Evolutionary conservation across 2,113 vertebrate genomes (phyloP), one percentile per base, ranked within the genome.

Genomic region (Theristicus caerulescens): DNA sequence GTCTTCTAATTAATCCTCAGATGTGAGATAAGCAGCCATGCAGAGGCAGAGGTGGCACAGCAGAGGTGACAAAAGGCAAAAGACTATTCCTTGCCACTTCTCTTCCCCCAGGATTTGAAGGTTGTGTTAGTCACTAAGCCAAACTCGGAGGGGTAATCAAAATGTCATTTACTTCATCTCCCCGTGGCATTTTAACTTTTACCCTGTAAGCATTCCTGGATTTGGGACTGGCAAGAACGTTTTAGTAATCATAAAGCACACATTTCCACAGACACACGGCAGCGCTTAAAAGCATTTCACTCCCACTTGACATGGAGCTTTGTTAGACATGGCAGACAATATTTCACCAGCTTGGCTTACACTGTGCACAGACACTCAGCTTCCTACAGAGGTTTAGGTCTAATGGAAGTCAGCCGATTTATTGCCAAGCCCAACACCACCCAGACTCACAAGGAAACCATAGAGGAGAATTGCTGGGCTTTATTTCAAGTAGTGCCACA

Each of bases 181-280:
- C 42, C 29, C 47, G 19, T 27, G 47, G 67, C 84, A 86, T 83
- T 94, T 96, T 67, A 94, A 92, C 90, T 95, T 94, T 79, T 64
- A 92, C 14, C 36, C 49, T 82, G 51, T 82, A 97, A 89, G 55
- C 65, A 70, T 32, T 93, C 94, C 36, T 93, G 44, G 69, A 92
- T 92, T 96, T 95, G 95, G 64, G 93, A 82, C 57, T 71, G 34
- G 54, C 69, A 96, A 77, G 67, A 82, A 70, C 1, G 8, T 94
- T 96, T 82, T 44, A 95, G 82, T 81, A 96, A 69, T 57, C 81
- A 90, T 49, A 91, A 95, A 92, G 72, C 47, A 77, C 44, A 57
- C 52, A 57, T 65, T 93, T 94, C 59, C 67, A 86, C 29, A 82
- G 89, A 88, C 67, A 90, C 2, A 2, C 6, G 42, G 93, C 92